Evolutionary conservation across 2,113 vertebrate species (phyloP).

Genomic region (Callithrix jacchus): DNA sequence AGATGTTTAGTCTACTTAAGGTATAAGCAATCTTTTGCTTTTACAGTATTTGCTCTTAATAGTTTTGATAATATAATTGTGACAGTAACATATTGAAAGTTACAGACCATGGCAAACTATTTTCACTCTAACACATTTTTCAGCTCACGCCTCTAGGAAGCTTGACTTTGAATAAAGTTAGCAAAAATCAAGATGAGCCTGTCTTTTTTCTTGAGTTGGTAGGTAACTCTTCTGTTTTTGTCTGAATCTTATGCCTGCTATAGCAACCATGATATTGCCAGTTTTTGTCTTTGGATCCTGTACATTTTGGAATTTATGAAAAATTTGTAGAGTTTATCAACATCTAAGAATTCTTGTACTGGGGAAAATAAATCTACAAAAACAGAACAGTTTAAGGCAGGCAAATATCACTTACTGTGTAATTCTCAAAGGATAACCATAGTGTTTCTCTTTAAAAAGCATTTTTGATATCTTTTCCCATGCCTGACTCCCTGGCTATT

Average conservation of each 20-base stretch:
- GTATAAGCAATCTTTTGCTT: not conserved
- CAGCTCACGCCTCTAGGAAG: not conserved
- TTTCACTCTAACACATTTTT: not conserved
- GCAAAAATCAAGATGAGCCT: not conserved
- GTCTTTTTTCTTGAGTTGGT: not conserved
- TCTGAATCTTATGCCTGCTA: not conserved
- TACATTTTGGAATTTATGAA: not conserved
- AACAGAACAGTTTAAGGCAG: not conserved
- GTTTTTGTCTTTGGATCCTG: not conserved
- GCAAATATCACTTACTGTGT: not conserved
- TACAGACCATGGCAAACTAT: not conserved
- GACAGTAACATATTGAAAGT: not conserved
- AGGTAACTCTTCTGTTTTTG: not conserved
- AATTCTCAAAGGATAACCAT: not conserved
- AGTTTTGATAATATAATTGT: not conserved
- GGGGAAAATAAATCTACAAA: not conserved
- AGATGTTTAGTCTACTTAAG: not conserved
- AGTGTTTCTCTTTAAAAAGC: not conserved
- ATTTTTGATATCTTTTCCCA: not conserved
- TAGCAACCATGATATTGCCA: not conserved
- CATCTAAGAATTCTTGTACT: not conserved
- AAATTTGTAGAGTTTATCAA: not conserved
- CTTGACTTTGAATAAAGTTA: not conserved
- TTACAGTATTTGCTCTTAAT: not conserved
- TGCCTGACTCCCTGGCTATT: not conserved